Evolutionary conservation across 2,113 vertebrate genomes (phyloP).

Genomic region (Forbesichthys papilliferus): DNA sequence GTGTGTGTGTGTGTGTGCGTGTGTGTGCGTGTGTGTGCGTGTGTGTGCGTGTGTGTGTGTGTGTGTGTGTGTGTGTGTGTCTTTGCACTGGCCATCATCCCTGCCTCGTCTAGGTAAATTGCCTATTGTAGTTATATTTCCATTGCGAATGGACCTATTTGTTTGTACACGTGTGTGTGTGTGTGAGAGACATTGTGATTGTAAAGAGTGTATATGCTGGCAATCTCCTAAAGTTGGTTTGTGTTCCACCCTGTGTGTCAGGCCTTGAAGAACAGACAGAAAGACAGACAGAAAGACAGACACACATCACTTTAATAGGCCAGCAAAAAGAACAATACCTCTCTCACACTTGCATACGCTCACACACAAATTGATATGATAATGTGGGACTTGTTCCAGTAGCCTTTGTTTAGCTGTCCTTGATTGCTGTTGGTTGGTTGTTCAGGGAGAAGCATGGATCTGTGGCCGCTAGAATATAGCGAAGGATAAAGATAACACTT

Average conservation of each 20-base stretch:
- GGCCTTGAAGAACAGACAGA: constrained; percentile 19
- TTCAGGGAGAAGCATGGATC: too few species aligned
- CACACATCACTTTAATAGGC: neutral
- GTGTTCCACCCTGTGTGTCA: constrained; percentile 28
- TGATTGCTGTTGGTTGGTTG: too few species aligned
- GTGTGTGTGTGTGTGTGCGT: constrained; percentile 29
- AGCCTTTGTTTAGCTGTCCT: too few species aligned
- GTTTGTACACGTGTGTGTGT: constrained; percentile 9
- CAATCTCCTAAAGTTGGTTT: constrained; percentile 18
- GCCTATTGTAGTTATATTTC: constrained; percentile 73
- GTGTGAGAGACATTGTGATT: constrained; percentile 57
- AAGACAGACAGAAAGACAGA: neutral
- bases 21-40: constrained; percentile 27
- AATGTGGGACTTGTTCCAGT: too few species aligned
- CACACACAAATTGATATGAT: neutral
- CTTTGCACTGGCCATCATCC: constrained; percentile 65
- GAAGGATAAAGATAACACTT: too few species aligned
- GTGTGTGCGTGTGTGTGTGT: constrained; percentile 41
- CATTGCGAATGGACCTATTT: constrained; percentile 57
- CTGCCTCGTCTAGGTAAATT: constrained; percentile 70
- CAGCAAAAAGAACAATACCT: neutral
- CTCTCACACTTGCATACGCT: neutral
- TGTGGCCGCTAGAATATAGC: too few species aligned
- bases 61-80: constrained; percentile 28
- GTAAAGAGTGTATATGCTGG: constrained; percentile 30